Evolutionary conservation across 2,113 vertebrate genomes (phyloP).

Genomic region (Nerophis lumbriciformis): DNA sequence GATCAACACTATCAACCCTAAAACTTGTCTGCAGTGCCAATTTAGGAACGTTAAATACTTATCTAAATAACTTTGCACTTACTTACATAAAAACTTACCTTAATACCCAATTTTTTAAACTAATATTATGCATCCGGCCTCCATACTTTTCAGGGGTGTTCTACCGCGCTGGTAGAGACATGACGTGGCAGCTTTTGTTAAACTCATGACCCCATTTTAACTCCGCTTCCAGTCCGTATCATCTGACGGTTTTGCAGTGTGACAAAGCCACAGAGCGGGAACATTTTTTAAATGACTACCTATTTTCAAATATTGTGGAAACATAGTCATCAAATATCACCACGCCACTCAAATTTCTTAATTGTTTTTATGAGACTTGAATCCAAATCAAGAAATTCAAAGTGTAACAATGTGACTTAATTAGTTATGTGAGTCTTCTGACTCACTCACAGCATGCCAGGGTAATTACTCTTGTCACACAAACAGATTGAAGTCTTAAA

Average conservation of each 20-base stretch:
- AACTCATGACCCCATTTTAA: conserved; percentile 41
- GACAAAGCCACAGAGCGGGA: not conserved
- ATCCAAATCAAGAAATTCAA: not conserved
- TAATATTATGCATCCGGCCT: not conserved
- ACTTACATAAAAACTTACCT: too few relatives aligned
- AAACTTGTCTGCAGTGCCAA: too few relatives aligned
- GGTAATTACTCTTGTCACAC: conserved; percentile 22
- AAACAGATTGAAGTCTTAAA: conserved; percentile 17
- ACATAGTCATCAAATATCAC: not conserved
- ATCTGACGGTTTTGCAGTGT: not conserved
- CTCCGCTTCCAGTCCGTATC: conserved; percentile 10
- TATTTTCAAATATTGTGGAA: not conserved
- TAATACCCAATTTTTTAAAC: not conserved
- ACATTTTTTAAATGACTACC: not conserved
- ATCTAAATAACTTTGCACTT: too few relatives aligned
- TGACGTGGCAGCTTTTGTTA: conserved; percentile 23
- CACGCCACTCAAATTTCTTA: not conserved
- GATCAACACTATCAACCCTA: too few relatives aligned
- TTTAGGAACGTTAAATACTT: too few relatives aligned
- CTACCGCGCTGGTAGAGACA: not conserved
- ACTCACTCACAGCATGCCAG: conserved; percentile 9
- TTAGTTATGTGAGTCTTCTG: conserved; percentile 5
- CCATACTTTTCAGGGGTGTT: not conserved
- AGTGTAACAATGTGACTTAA: conserved; percentile 1
- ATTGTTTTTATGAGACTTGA: not conserved